Conservation (phyloP, 2,888 invertebrate genomes). For the Leucophenga montana region DNA sequence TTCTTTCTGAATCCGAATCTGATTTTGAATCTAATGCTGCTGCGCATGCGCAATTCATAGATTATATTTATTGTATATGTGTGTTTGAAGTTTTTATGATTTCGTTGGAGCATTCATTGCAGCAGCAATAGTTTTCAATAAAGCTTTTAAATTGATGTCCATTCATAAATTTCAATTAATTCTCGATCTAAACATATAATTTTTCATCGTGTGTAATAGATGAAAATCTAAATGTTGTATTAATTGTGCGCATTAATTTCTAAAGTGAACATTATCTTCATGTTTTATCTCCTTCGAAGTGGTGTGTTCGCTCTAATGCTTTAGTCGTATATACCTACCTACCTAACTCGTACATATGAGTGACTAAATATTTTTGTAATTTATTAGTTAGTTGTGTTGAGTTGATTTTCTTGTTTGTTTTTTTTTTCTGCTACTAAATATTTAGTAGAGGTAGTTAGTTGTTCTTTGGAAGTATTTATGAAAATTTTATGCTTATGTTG, state of each 20-base stretch:
- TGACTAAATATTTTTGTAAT: slow-evolving; percentile 30
- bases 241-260: slow-evolving; percentile 53
- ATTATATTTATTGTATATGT: background rate
- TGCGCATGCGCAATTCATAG: background rate
- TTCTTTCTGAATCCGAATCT: background rate
- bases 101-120: background rate
- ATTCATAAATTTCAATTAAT: slow-evolving; percentile 49
- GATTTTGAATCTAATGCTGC: background rate
- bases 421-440: background rate
- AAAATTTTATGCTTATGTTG: background rate
- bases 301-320: background rate
- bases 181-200: slow-evolving; percentile 30
- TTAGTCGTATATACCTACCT: too few relatives aligned
- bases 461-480: too few relatives aligned
- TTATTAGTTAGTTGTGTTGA: slow-evolving; percentile 2
- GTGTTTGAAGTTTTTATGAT: background rate
- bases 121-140: background rate
- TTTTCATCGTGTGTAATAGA: slow-evolving; percentile 42
- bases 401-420: slow-evolving; percentile 12
- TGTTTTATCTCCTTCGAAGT: slow-evolving; percentile 32
- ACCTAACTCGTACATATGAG: background rate
- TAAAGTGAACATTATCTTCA: slow-evolving; percentile 26
- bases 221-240: slow-evolving; percentile 56
- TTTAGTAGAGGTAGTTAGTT: too few relatives aligned
- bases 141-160: slow-evolving; percentile 37